These are phyloP conservation scores for Paracentrotus lividus DNA, from an alignment of 53 echinoderm and acorn worm species.

Conservation along the genomic window DNA sequence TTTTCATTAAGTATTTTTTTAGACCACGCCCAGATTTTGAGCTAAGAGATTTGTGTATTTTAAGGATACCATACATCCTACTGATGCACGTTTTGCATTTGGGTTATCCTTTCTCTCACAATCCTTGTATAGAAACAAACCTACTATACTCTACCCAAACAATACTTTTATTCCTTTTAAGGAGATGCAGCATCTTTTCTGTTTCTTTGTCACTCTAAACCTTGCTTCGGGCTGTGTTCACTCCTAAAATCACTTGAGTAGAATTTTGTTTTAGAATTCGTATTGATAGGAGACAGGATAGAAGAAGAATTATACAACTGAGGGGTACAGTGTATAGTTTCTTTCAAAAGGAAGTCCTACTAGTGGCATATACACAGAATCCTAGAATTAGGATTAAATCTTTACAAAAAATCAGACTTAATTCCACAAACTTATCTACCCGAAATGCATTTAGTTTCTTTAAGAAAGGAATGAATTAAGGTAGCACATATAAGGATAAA, in stretches of 20 bases:
- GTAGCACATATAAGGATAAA: not conserved
- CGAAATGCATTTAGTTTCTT: not conserved
- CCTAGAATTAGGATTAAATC: constrained; percentile 65
- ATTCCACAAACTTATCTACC: constrained; percentile 62
- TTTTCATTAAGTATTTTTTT: not conserved
- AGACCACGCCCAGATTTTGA: constrained; percentile 1
- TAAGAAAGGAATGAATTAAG: not conserved
- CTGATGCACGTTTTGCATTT: not conserved
- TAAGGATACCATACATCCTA: not conserved
- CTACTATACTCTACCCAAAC: constrained; percentile 40
- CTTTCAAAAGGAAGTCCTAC: constrained; percentile 43
- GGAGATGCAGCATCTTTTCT: constrained; percentile 14
- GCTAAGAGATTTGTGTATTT: not conserved
- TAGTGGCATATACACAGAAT: constrained; percentile 71
- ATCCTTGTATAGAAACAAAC: constrained; percentile 31
- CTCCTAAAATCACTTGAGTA: constrained; percentile 41
- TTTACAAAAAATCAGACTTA: constrained; percentile 38
- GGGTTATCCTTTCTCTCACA: not conserved
- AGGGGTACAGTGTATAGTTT: constrained; percentile 13
- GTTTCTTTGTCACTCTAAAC: not conserved
- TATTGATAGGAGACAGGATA: constrained; percentile 2
- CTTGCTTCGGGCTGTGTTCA: constrained; percentile 42
- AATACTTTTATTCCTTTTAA: constrained; percentile 33
- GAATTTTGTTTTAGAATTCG: not conserved
- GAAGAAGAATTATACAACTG: constrained; percentile 9